Evolutionary conservation across 2,888 invertebrate species (phyloP).

Genomic region (Heteromyza rotundicornis): DNA sequence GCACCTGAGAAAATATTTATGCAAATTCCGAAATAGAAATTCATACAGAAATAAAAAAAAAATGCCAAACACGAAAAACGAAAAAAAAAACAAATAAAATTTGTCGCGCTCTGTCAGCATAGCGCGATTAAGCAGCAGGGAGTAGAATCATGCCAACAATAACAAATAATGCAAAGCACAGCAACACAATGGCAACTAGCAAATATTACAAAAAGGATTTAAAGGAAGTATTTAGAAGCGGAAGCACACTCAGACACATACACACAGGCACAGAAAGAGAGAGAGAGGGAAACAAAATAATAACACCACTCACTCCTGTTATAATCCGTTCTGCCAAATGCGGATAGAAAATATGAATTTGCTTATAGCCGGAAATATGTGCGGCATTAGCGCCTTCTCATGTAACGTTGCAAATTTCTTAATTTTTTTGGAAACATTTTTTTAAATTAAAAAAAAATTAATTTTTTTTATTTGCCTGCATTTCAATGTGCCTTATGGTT

Average conservation of each 20-base stretch:
- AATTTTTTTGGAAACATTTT: too few species aligned
- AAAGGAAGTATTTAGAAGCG: neutral
- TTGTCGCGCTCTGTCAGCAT: neutral
- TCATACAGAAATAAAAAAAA: neutral
- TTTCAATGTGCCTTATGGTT: too few species aligned
- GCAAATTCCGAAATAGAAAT: conserved; percentile 1
- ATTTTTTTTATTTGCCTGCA: too few species aligned
- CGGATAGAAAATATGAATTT: neutral
- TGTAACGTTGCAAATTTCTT: neutral
- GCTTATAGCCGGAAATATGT: neutral
- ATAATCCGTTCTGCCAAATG: neutral
- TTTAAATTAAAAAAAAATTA: too few species aligned
- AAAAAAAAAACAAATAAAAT: neutral
- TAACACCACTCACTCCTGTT: neutral
- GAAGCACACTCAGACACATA: neutral
- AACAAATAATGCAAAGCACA: neutral
- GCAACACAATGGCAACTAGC: conserved; percentile 1
- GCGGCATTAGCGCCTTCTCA: neutral
- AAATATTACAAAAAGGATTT: neutral
- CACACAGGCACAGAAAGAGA: neutral
- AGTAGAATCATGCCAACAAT: neutral
- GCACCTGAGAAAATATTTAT: conserved; percentile 11
- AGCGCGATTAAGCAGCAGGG: neutral
- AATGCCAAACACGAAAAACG: neutral
- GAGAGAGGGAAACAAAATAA: conserved; percentile 1